Conservation (phyloP, 2,888 invertebrate species). For the Catocala fraxini region DNA sequence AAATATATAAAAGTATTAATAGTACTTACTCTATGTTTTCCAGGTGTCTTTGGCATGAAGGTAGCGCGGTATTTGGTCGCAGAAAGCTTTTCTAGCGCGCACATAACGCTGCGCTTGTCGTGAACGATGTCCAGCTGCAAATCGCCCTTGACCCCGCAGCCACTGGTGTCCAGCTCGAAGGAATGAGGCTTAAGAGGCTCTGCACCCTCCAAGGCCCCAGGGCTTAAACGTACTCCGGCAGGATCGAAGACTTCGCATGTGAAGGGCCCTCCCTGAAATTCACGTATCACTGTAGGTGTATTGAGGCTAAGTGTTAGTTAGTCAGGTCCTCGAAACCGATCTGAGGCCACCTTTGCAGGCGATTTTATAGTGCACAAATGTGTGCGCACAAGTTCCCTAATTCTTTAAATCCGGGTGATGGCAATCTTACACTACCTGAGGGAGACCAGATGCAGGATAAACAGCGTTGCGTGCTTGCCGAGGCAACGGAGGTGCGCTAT, state of each 20-base stretch:
- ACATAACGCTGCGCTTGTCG: constrained; percentile 94
- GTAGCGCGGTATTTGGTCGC: constrained; percentile 92
- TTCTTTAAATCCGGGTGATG: too few relatives aligned
- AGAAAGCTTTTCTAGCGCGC: constrained; percentile 93
- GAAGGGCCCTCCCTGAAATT: constrained; percentile 95
- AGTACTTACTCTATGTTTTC: constrained; percentile 90
- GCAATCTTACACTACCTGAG: too few relatives aligned
- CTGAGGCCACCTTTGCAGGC: too few relatives aligned
- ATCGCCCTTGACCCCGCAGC: constrained; percentile 93
- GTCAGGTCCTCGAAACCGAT: too few relatives aligned
- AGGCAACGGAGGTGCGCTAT: too few relatives aligned
- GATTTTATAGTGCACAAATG: too few relatives aligned
- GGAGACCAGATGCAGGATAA: too few relatives aligned
- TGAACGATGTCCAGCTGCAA: constrained; percentile 96
- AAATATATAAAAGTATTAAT: too few relatives aligned
- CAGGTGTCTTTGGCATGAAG: constrained; percentile 92
- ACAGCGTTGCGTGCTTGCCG: too few relatives aligned
- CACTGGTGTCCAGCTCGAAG: constrained; percentile 90
- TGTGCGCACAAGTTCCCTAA: too few relatives aligned
- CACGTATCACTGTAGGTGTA: constrained; percentile 16
- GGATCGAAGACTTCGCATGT: constrained; percentile 98
- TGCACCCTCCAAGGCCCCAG: constrained; percentile 92
- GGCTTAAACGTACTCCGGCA: constrained; percentile 93
- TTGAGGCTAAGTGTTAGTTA: too few relatives aligned
- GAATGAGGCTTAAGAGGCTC: constrained; percentile 95